These are phyloP conservation scores for Orthosia gothica DNA, from an alignment of 2,888 invertebrate species.

Conservation along the genomic window DNA sequence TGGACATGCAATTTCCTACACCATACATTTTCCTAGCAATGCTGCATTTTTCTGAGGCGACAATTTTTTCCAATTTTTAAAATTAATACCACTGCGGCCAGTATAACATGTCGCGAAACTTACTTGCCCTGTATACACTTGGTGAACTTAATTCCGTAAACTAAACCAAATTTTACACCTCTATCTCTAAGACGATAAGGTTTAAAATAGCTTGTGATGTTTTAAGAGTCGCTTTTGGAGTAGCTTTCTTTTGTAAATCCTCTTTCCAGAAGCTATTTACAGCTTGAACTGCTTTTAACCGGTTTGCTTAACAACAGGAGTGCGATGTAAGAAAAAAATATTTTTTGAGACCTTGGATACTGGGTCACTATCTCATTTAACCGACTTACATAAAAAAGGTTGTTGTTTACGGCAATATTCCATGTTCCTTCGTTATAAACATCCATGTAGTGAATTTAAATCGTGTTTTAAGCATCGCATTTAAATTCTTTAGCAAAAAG, in stretches of 20 bases:
- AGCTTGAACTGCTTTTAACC: conserved; percentile 68
- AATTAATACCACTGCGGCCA: conserved; percentile 68
- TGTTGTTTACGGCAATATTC: conserved; percentile 46
- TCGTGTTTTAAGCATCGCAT: conserved; percentile 49
- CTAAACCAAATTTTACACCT: conserved; percentile 24
- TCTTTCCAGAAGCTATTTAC: conserved; percentile 72
- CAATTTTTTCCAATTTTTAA: conserved; percentile 68
- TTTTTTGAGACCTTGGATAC: conserved; percentile 58
- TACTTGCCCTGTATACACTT: conserved; percentile 37
- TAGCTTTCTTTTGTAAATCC: conserved; percentile 67
- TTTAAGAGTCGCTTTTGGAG: conserved; percentile 19
- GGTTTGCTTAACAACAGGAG: conserved; percentile 70
- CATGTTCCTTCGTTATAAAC: conserved; percentile 40
- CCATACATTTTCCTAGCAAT: conserved; percentile 58
- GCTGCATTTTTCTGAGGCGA: conserved; percentile 50
- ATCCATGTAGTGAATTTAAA: conserved; percentile 58
- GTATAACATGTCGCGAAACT: conserved; percentile 66
- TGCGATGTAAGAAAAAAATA: conserved; percentile 55
- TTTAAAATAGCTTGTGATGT: conserved; percentile 16
- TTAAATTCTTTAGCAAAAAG: conserved; percentile 44
- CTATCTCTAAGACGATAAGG: background rate
- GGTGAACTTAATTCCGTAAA: conserved; percentile 54
- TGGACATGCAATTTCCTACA: conserved; percentile 58
- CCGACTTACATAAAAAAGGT: conserved; percentile 44
- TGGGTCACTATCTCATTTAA: conserved; percentile 29